phyloP scores from a whole-genome alignment of 2,888 invertebrate species.

The Isotomurus palustris region DNA sequence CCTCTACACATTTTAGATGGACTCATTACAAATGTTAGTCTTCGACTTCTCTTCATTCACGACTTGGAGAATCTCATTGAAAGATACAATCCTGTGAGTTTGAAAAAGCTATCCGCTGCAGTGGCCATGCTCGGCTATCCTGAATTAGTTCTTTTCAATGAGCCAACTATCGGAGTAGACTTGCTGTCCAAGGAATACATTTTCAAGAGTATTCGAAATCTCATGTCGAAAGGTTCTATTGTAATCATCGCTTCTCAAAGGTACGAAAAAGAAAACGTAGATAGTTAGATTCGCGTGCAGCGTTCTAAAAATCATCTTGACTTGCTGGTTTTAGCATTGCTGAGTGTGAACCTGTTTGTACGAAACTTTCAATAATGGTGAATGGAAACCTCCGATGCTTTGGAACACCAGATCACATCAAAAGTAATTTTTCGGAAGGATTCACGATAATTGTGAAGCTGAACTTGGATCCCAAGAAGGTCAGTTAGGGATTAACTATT shows the following conservation, averaged over 20 bases:
- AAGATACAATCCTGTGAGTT: slow-evolving; percentile 5
- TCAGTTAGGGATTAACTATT: background rate
- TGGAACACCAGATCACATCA: slow-evolving; percentile 17
- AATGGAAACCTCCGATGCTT: slow-evolving; percentile 25
- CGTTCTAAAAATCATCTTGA: background rate
- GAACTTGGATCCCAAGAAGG: slow-evolving; percentile 21
- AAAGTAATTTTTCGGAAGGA: slow-evolving; percentile 15
- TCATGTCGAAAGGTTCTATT: slow-evolving; percentile 18
- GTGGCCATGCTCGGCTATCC: slow-evolving; percentile 24
- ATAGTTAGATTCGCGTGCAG: background rate
- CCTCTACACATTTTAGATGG: slow-evolving; percentile 47
- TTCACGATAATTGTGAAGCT: slow-evolving; percentile 27
- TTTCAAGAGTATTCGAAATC: slow-evolving; percentile 6
- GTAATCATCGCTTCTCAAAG: slow-evolving; percentile 25
- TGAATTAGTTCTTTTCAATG: slow-evolving; percentile 17
- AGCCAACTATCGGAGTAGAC: slow-evolving; percentile 19
- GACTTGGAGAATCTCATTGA: slow-evolving; percentile 18
- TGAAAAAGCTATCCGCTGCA: slow-evolving; percentile 18
- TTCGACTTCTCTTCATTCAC: slow-evolving; percentile 12
- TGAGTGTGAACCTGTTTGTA: slow-evolving; percentile 22
- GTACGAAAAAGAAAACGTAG: slow-evolving; percentile 14
- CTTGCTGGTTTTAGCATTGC: slow-evolving; percentile 18
- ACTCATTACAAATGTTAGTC: background rate
- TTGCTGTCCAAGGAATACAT: slow-evolving; percentile 17
- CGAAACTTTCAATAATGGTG: slow-evolving; percentile 25